Evolutionary conservation across 2,113 vertebrate genomes (phyloP), one percentile per base, ranked within the genome.

Genomic region (Nymphicus hollandicus): DNA sequence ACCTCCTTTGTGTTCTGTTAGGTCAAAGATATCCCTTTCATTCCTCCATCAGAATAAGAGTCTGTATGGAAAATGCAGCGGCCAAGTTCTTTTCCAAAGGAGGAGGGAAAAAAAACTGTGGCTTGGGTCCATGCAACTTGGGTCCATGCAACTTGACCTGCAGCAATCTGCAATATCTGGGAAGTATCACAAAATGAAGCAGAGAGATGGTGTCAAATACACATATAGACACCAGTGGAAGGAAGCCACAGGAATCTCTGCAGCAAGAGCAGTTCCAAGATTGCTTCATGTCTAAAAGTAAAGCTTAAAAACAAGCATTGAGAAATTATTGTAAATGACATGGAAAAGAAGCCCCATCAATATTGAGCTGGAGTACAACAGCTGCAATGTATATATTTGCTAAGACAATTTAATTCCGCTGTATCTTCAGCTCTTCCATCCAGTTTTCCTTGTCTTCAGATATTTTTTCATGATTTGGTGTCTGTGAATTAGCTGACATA

Each of bases 401-500:
- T 53, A 72, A 72, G 52, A 93, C 33, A 29, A 29, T 71, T 73
- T 91, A 86, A 86, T 86, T 89, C 27, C 2, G 0, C 35, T 78
- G 17, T 66, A 64, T 81, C 78, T 88, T 95, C 55, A 78, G 35
- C 27, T 93, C 10, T 81, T 91, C 50, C 35, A 86, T 58, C 43
- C 24, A 81, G 43, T 56, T 92, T 92, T 4, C 31, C 24, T 19
- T 86, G 58, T 60, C 25, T 89, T 91, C 73, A 89, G 86, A 68
- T 41, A 61, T 74, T 66, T 70, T 81, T 1, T n/a, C n/a, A 1
- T 60, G 73, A 33, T 84, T 47, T 47, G 27, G 35, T 91, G 73
- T 74, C 84, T 44, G 55, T 81, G 88, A 88, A 93, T 81, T 88
- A 83, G 27, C 35, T 92, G 81, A 81, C 86, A 89, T 44, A 74